A percentile compares a stretch with the other conserved stretches of the same genome.
These are phyloP conservation scores for Panagrolaimus sp. DNA, from an alignment of 1,140 invertebrate genomes.

Conservation along the genomic window DNA sequence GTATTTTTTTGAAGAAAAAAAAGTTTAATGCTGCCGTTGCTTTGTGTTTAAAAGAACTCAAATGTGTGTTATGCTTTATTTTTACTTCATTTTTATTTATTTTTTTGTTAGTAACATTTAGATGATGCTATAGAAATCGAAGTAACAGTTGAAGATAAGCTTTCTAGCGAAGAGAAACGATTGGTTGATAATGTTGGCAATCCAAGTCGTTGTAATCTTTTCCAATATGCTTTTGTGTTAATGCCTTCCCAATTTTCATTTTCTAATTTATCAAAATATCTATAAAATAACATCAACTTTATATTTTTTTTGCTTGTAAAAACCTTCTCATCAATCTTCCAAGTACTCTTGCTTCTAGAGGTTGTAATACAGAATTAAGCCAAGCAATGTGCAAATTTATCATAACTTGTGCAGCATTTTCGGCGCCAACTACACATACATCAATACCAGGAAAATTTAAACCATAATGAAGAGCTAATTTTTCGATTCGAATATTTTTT, in stretches of 20 bases:
- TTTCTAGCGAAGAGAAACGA: slow-evolving; percentile 7
- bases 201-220: slow-evolving; percentile 31
- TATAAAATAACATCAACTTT: slow-evolving; percentile 9
- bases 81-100: no score
- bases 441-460: slow-evolving; percentile 61
- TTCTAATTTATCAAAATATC: slow-evolving; percentile 38
- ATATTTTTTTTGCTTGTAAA: slow-evolving; percentile 10
- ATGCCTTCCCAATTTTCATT: slow-evolving; percentile 42
- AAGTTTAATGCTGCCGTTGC: background rate
- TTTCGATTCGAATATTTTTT: slow-evolving; percentile 67
- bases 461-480: slow-evolving; percentile 68
- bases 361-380: background rate
- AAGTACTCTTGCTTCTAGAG: slow-evolving; percentile 60
- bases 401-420: slow-evolving; percentile 64
- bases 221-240: slow-evolving; percentile 31
- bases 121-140: slow-evolving; percentile 11
- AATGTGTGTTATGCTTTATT: background rate
- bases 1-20: no score
- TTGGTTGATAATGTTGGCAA: slow-evolving; percentile 5
- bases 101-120: background rate
- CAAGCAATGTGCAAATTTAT: slow-evolving; percentile 63
- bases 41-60: background rate
- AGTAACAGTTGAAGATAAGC: slow-evolving; percentile 11
- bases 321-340: slow-evolving; percentile 38
- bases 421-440: slow-evolving; percentile 70